Evolutionary conservation across 2,888 invertebrate genomes (phyloP).

Genomic region (Agelastica alni): DNA sequence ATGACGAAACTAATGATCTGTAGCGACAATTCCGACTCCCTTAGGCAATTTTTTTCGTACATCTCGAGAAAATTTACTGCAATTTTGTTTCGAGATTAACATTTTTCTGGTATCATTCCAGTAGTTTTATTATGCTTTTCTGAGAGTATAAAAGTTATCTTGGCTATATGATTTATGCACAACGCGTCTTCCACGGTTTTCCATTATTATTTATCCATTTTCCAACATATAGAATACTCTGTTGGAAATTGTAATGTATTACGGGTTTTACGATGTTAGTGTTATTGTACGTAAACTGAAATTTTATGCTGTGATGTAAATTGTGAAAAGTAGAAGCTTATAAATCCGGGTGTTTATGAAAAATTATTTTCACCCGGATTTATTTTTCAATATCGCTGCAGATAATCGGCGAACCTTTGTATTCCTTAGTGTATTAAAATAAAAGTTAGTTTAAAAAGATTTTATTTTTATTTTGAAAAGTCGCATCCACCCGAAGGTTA

Average conservation of each 20-base stretch:
- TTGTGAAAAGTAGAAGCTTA: neutral
- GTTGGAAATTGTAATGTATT: conserved; percentile 11
- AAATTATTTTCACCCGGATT: too few relatives aligned
- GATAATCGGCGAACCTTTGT: too few relatives aligned
- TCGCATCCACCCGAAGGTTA: too few relatives aligned
- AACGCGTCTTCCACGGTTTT: conserved; percentile 3
- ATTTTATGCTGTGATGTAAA: conserved; percentile 1
- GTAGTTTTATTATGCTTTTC: conserved; percentile 4
- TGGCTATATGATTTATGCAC: conserved; percentile 6
- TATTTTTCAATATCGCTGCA: too few relatives aligned
- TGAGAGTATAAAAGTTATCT: conserved; percentile 3
- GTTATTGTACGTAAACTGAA: conserved; percentile 4
- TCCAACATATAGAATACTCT: conserved; percentile 2
- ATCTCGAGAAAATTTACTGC: conserved; percentile 1
- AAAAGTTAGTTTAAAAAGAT: too few relatives aligned
- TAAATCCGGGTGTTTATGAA: neutral
- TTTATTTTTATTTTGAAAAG: too few relatives aligned
- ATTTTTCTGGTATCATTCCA: neutral
- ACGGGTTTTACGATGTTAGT: conserved; percentile 1
- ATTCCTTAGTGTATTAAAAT: too few relatives aligned
- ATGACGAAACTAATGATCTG: too few relatives aligned
- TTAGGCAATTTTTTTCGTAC: too few relatives aligned
- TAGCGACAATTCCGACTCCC: too few relatives aligned
- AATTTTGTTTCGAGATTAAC: conserved; percentile 2
- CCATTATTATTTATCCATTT: conserved; percentile 10